Base-by-base conservation (phyloP, 2,113 vertebrate species). In the Chaetorhynchus papuensis region DNA sequence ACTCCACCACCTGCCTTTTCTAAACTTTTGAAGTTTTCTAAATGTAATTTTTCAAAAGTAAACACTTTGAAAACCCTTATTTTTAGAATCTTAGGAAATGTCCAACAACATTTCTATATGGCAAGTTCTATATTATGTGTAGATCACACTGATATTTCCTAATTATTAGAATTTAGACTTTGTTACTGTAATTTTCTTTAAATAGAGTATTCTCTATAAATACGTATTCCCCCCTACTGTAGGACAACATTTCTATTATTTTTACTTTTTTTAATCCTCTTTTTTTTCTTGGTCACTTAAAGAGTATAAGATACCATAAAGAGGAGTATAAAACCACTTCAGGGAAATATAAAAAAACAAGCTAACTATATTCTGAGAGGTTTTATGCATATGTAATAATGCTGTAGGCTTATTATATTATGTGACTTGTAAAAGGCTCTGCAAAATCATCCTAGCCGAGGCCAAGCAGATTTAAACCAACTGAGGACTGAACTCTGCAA, bases 201-300 rank as follows among this genome's bases (percentile, higher is more conserved):
- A 33, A 82, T 22, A 45, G 1, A 24, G 1, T 69, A 15, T 68
- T 87, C 3, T 42, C 4, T 41, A n/a, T 42, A 54, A 59, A 68
- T 26, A 64, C 23, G 3, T 15, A 26, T 60, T 24, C 2, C 9
- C 5, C 2, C 0, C 4, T 22, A 72, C 9, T 63, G 6, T 53
- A 76, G 63, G 4, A 66, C 11, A 74, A 42, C 7, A 23, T 44
- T 39, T 39, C 12, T 11, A 33, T 69, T 20, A 64, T 83, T 66
- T 16, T 22, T 79, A 37, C 4, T 70, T 9, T 39, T 83, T 80
- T 61, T 79, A 39, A 53, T 57, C 5, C 9, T 53, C 15, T 66
- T 2, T 1, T 22, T 60, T 82, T 61, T 83, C 31, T 63, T 54
- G 20, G 6, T 37, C 19, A 61, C 3, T 28, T 41, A 18, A 87